These are phyloP conservation scores for Eupithecia tripunctaria DNA, from an alignment of 2,888 invertebrate genomes.

Conservation along the genomic window DNA sequence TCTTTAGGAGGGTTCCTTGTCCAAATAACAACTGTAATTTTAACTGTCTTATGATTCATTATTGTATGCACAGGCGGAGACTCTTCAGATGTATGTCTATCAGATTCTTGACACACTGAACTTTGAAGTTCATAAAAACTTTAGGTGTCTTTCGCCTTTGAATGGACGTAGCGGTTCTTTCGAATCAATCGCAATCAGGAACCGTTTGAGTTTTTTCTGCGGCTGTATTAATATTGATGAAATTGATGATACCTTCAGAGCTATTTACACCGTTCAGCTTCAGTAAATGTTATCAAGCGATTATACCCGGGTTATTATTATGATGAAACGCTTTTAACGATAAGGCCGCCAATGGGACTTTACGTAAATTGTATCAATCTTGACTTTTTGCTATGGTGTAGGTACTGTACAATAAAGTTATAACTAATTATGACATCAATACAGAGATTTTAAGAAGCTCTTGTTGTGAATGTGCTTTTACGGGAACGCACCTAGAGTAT, in stretches of 20 bases:
- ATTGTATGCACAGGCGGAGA: not conserved
- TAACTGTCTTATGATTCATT: conserved; percentile 9
- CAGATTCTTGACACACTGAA: conserved; percentile 24
- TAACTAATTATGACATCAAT: not conserved
- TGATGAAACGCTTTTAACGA: not conserved
- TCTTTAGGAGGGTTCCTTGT: conserved; percentile 6
- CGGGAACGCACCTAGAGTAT: not conserved
- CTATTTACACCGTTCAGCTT: not conserved
- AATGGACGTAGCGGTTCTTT: conserved; percentile 29
- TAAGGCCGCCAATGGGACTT: not conserved
- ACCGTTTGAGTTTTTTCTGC: conserved; percentile 36
- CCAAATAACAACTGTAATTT: conserved; percentile 19
- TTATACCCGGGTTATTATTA: not conserved
- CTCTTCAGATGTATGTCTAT: not conserved
- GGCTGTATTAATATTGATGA: conserved; percentile 66
- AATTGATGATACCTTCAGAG: not conserved
- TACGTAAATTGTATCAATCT: too few relatives aligned
- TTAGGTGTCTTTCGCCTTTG: conserved; percentile 9
- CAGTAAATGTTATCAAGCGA: not conserved
- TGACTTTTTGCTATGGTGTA: not conserved
- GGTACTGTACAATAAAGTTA: not conserved
- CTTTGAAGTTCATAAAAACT: conserved; percentile 16
- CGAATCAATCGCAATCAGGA: conserved; percentile 34
- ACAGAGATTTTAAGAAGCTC: not conserved
- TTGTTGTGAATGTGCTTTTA: not conserved